phyloP scores from a whole-genome alignment of 1,140 invertebrate species.

The Caenorhabditis latens region DNA sequence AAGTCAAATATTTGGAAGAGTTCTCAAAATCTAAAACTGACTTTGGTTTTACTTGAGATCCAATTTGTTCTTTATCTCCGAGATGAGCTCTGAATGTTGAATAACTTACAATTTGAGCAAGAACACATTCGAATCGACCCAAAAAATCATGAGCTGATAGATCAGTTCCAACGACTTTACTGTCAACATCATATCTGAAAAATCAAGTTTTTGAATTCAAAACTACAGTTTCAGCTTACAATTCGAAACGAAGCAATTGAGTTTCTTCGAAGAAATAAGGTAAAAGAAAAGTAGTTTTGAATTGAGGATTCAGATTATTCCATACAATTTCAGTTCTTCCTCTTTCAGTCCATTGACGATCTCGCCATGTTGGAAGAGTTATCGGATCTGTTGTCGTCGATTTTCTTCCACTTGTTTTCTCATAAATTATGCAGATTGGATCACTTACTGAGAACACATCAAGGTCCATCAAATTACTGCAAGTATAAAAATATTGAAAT shows the following conservation, averaged over 20 bases:
- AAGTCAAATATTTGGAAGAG: slow-evolving; percentile 17
- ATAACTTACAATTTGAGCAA: slow-evolving; percentile 80
- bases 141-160: slow-evolving; percentile 79
- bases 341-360: slow-evolving; percentile 74
- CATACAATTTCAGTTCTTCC: slow-evolving; percentile 80
- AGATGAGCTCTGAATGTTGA: slow-evolving; percentile 69
- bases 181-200: slow-evolving; percentile 80
- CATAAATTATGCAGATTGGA: slow-evolving; percentile 72
- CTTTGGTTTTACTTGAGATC: slow-evolving; percentile 68
- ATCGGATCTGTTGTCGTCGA: slow-evolving; percentile 5
- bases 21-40: slow-evolving; percentile 71
- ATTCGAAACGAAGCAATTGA: slow-evolving; percentile 79
- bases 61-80: background rate
- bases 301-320: slow-evolving; percentile 81
- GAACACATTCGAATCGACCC: slow-evolving; percentile 79
- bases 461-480: slow-evolving; percentile 70
- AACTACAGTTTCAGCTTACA: slow-evolving; percentile 72
- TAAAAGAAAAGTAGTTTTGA: slow-evolving; percentile 80
- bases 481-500: background rate
- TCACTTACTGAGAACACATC: slow-evolving; percentile 74
- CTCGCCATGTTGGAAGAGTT: slow-evolving; percentile 9
- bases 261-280: slow-evolving; percentile 81
- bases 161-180: slow-evolving; percentile 70
- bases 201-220: too few species aligned
- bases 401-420: slow-evolving; percentile 38